Evolutionary conservation across 2,113 vertebrate species (phyloP).

Genomic region (Callopanchax toddi): DNA sequence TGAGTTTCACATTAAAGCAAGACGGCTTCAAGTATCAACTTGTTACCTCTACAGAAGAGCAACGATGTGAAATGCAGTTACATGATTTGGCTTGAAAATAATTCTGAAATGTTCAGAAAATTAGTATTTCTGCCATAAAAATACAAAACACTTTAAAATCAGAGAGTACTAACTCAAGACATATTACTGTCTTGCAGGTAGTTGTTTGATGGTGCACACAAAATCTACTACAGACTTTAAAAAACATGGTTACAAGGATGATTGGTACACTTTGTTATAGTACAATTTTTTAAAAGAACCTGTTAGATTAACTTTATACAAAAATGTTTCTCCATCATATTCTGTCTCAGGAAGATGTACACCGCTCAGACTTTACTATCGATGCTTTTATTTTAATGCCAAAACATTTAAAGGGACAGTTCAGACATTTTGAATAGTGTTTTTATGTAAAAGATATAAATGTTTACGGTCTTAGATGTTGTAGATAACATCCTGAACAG

Average conservation of each 20-base stretch:
- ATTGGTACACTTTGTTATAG: constrained; percentile 59
- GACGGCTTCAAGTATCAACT: constrained; percentile 70
- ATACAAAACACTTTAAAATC: constrained; percentile 58
- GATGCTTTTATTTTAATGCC: constrained; percentile 15
- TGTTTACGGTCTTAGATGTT: no score
- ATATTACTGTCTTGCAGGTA: constrained; percentile 42
- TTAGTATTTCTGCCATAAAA: constrained; percentile 44
- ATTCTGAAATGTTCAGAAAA: constrained; percentile 76
- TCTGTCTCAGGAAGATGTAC: constrained; percentile 1
- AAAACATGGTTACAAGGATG: constrained; percentile 52
- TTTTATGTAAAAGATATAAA: no score
- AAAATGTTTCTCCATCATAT: constrained; percentile 44
- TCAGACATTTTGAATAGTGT: no score
- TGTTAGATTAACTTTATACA: constrained; percentile 63
- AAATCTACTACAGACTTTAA: constrained; percentile 53
- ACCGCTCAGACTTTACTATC: no score
- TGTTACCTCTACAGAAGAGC: constrained; percentile 63
- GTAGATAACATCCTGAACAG: no score
- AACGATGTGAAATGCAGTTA: constrained; percentile 62
- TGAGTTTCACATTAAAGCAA: constrained; percentile 76
- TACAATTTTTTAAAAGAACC: constrained; percentile 62
- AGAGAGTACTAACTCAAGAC: constrained; percentile 41
- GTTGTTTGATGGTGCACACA: constrained; percentile 51
- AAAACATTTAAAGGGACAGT: no score
- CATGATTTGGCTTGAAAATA: constrained; percentile 64